A percentile compares a stretch with the other conserved stretches of the same genome.
Evolutionary conservation across 2,888 invertebrate genomes (phyloP).

Genomic region (Eremobia ochroleuca): DNA sequence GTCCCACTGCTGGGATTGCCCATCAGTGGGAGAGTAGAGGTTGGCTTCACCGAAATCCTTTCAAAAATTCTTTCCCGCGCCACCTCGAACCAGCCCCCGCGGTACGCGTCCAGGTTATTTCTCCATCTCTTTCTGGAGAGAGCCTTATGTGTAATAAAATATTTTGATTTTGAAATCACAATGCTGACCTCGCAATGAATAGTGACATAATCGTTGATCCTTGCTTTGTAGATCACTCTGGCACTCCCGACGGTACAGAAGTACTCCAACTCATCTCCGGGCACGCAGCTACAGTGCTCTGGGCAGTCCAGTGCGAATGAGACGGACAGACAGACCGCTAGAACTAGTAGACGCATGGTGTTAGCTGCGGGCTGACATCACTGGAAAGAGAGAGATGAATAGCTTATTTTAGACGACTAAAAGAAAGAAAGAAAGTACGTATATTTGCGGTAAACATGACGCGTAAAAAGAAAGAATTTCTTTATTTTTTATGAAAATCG

Average conservation of each 20-base stretch:
- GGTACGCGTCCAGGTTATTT: no score
- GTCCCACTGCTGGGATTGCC: no score
- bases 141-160: background rate
- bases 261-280: conserved; percentile 44
- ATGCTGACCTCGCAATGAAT: conserved; percentile 42
- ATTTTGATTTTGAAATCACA: background rate
- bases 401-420: background rate
- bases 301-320: conserved; percentile 36
- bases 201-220: conserved; percentile 52
- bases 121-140: no score
- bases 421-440: background rate
- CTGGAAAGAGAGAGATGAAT: conserved; percentile 28
- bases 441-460: no score
- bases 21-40: no score
- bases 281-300: background rate
- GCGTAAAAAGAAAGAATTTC: no score
- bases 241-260: background rate
- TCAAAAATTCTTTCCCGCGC: no score
- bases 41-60: no score
- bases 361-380: conserved; percentile 22
- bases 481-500: no score
- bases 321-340: conserved; percentile 11
- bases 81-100: no score
- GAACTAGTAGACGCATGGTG: conserved; percentile 14
- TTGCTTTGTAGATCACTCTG: background rate